Base-by-base conservation (phyloP, 2,888 invertebrate species). In the Lomographa bimaculata region DNA sequence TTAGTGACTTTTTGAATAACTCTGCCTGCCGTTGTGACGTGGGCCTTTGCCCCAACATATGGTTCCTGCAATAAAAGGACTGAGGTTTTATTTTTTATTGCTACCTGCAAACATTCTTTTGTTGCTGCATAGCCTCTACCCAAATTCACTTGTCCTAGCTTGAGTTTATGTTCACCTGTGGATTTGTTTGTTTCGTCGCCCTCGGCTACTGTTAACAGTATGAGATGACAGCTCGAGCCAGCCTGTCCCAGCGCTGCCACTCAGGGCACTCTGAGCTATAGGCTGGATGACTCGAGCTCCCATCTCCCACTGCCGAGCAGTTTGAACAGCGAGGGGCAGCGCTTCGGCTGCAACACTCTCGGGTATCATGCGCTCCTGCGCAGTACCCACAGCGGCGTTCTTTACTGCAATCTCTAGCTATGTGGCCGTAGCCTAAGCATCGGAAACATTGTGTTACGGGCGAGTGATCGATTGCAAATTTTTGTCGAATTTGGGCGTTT, bases 381-480 rank as follows among this genome's bases (percentile, higher is more conserved):
- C 24, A 24, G n/a, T 24, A 24, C 2, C 24, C 24, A 5, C 24
- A 24, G 5, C 3, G 5, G 6, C 9, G 24, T 7, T 16, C 7
- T 3, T 5, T 6, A 2, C n/a, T 12, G 7, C 26, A 26, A n/a
- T 26, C 14, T 1, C 14, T 2, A 2, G 14, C 14, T 14, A 14
- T 14, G 4, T 14, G 14, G 2, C 14, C 14, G 4, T 3, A 26
- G 1, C 26, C 14, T 1, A 29, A 7, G 7, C 29, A 29, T 7
- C 11, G 18, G 11, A 6, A 30, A 7, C 21, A 30, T 14, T 21
- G 21, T 5, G 5, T 6, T 6, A 21, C 21, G 1, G 20, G 21
- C 2, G 30, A 30, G 2, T 30, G 30, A n/a, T 30, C 30, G 5
- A 30, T 5, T 3, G 30, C 20, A 19, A 7, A 6, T 9, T 24